Evolutionary conservation across 1,140 invertebrate genomes (phyloP).

Genomic region (Drosophila varians): DNA sequence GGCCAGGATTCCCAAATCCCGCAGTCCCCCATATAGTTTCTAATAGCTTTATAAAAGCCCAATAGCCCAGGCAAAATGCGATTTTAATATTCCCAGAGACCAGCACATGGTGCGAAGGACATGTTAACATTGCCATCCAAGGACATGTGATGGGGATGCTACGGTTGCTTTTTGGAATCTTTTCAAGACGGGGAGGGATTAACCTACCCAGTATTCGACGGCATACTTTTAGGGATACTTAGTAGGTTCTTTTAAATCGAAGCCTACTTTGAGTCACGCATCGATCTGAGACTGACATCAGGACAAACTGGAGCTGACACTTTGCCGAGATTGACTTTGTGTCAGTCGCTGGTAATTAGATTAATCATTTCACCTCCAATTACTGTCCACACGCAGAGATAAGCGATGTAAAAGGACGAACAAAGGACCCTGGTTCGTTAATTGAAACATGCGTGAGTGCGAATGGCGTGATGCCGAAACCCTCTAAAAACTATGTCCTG

Average conservation of each 20-base stretch:
- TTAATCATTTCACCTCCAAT: constrained; percentile 57
- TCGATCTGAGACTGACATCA: background rate
- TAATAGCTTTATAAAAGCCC: constrained; percentile 50
- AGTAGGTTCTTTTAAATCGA: too few relatives aligned
- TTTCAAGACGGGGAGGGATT: too few relatives aligned
- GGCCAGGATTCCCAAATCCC: background rate
- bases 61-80: constrained; percentile 38
- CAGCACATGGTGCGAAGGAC: constrained; percentile 25
- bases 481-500: constrained; percentile 12
- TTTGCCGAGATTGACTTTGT: background rate
- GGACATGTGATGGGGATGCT: background rate
- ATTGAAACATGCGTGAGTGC: constrained; percentile 11
- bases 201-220: too few relatives aligned
- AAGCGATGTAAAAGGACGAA: constrained; percentile 43
- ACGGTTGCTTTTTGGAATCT: constrained; percentile 3
- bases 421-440: constrained; percentile 16
- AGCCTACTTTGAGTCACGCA: background rate
- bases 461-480: constrained; percentile 30
- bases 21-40: constrained; percentile 16
- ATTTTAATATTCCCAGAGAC: constrained; percentile 37
- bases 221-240: too few relatives aligned
- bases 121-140: constrained; percentile 16
- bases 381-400: constrained; percentile 44
- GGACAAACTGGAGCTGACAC: background rate
- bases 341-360: constrained; percentile 40